These are phyloP conservation scores for Drosophila sordidula DNA, from an alignment of 2,888 invertebrate genomes.

Conservation along the genomic window DNA sequence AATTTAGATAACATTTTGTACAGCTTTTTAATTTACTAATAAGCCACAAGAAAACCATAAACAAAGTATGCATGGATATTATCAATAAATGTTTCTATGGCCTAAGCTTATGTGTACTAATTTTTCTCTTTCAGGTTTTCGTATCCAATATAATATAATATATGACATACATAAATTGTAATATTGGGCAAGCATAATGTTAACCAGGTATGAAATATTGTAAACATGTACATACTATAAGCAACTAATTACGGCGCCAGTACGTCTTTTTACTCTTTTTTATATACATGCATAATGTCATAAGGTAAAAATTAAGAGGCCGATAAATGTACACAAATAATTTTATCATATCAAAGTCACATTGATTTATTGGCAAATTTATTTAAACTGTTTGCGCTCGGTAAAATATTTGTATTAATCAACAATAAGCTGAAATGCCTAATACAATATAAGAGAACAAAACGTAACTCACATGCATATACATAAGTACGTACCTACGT, in stretches of 20 bases:
- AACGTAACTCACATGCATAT: not conserved
- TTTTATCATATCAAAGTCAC: conserved; percentile 11
- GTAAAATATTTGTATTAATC: conserved; percentile 18
- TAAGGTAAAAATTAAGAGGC: conserved; percentile 24
- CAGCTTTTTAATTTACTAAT: conserved; percentile 3
- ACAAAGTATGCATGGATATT: not conserved
- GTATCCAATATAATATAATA: conserved; percentile 40
- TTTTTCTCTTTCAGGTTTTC: conserved; percentile 58
- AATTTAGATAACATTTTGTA: conserved; percentile 7
- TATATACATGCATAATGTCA: conserved; percentile 36
- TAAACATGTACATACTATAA: conserved; percentile 37
- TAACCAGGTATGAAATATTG: conserved; percentile 14
- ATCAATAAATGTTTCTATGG: conserved; percentile 17
- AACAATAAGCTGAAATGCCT: conserved; percentile 12
- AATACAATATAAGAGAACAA: conserved; percentile 1
- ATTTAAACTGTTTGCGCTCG: conserved; percentile 12
- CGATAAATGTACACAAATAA: conserved; percentile 15
- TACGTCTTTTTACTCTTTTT: conserved; percentile 66
- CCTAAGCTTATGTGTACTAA: conserved; percentile 14
- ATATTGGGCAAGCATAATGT: conserved; percentile 30
- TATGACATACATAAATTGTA: conserved; percentile 25
- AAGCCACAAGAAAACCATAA: conserved; percentile 9
- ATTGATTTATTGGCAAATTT: not conserved
- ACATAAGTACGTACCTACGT: conserved; percentile 10
- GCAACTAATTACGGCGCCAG: conserved; percentile 43